phyloP scores from a whole-genome alignment of 1,140 invertebrate genomes.

The Metopolophium dirhodum region DNA sequence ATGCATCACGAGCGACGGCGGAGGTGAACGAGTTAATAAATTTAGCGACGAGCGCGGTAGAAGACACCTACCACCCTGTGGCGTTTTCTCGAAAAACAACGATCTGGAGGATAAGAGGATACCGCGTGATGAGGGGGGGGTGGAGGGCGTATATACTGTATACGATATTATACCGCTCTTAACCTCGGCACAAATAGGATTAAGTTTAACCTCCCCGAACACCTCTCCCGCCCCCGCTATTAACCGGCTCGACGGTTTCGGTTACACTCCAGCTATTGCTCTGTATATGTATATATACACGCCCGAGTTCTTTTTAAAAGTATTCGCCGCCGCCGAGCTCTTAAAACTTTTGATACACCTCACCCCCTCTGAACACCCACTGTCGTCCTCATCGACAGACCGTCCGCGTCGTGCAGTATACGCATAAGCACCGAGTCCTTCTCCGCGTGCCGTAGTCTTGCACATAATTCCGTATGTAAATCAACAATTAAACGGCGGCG shows the following conservation, averaged over 20 bases:
- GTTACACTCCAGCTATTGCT: slow-evolving; percentile 49
- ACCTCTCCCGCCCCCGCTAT: background rate
- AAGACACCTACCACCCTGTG: background rate
- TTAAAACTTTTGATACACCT: slow-evolving; percentile 39
- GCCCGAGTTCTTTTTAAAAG: slow-evolving; percentile 39
- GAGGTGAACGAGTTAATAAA: slow-evolving; percentile 51
- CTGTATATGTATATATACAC: background rate
- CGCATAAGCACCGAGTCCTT: background rate
- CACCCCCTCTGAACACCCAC: background rate
- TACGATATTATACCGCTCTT: slow-evolving; percentile 32
- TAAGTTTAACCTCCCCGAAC: slow-evolving; percentile 33
- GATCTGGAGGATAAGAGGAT: background rate
- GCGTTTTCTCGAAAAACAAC: slow-evolving; percentile 52
- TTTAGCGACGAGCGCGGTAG: slow-evolving; percentile 34
- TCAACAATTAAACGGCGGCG: slow-evolving; percentile 6
- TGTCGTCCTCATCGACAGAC: background rate
- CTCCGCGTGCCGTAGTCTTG: background rate
- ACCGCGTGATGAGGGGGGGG: background rate
- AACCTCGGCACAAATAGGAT: slow-evolving; percentile 56
- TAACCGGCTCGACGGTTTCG: slow-evolving; percentile 56
- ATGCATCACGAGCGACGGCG: background rate
- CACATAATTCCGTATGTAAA: slow-evolving; percentile 22
- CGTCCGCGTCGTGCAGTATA: background rate
- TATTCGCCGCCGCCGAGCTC: slow-evolving; percentile 24
- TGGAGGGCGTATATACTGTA: background rate